Conservation (phyloP, 2,797 vertebrate genomes). For the Acanthiza pusilla region DNA sequence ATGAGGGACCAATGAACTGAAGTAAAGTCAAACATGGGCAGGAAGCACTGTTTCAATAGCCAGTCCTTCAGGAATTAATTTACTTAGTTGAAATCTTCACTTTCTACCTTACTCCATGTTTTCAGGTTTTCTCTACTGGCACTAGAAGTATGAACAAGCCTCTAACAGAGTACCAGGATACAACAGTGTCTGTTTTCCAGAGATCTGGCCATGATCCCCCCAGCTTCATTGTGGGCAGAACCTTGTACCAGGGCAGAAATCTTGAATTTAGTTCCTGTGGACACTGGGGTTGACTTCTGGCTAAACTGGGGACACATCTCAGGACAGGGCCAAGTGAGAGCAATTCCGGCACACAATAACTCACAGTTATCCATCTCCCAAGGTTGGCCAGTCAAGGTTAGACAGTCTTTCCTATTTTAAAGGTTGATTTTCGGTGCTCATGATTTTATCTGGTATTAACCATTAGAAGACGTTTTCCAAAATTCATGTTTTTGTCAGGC, state of each 20-base stretch:
- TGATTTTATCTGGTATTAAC: neutral
- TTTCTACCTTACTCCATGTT: neutral
- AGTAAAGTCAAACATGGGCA: constrained; percentile 24
- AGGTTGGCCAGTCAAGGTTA: neutral
- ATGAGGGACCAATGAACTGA: constrained; percentile 44
- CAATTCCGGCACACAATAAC: neutral
- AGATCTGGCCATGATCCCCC: neutral
- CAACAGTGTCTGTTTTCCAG: neutral
- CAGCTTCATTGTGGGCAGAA: neutral
- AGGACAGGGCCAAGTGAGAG: neutral
- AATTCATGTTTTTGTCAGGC: neutral
- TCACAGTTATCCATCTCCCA: neutral
- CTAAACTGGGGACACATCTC: neutral
- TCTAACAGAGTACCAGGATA: neutral
- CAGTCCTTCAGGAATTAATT: neutral
- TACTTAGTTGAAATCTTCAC: neutral
- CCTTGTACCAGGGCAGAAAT: rapidly evolving
- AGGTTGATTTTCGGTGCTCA: neutral
- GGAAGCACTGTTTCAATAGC: constrained; percentile 15
- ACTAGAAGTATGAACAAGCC: neutral
- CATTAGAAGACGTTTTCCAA: neutral
- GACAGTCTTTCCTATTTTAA: neutral
- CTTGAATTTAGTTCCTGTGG: neutral
- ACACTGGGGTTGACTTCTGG: neutral
- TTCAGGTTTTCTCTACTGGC: neutral